Base-by-base conservation (phyloP, 1,140 invertebrate species). In the Theocolax elegans region DNA sequence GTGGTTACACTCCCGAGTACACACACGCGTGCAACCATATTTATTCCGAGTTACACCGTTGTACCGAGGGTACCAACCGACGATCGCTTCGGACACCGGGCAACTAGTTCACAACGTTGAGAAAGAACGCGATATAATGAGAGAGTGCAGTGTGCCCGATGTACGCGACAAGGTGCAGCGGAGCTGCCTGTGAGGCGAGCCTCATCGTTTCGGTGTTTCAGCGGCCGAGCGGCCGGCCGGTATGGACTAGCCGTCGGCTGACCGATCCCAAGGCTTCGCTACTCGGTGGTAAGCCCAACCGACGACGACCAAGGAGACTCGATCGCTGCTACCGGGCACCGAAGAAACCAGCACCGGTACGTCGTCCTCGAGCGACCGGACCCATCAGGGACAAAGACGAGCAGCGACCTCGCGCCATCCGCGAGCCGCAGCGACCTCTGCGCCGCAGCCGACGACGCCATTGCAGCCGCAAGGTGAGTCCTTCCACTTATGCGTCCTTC, bases 401-500 rank as follows among this genome's bases (percentile, higher is more conserved):
- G 29, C 68, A 49, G 40, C 65, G 64, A 56, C 17, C 53, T 62
- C 67, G 67, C 60, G 25, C 27, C 46, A 49, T 48, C 40, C 59
- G 59, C 53, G 54, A 54, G 46, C 66, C 56, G 46, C 81, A 83
- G 77, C 81, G 81, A 81, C 78, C 78, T 81, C 80, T 77, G 76
- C 77, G 71, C 64, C 79, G 48, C 23, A 12, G 21, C 19, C 38
- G 44, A 44, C 49, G 67, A 42, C 67, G 73, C 71, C 77, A 76
- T 79, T 75, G 80, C 82, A 85, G 84, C 84, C 84, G 83, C 76
- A 84, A 86, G 84, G 83, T 86, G 74, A 84, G 84, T 80, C 29
- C 29, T 35, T 17, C 49, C 9, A 1, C 13, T 29, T 23, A n/a
- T n/a, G n/a, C n/a, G 3, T 49, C 21, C 23, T 49, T 49, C 15